Evolutionary conservation across 2,888 invertebrate genomes (phyloP).

Genomic region (Dyspetes luteomarginatus): DNA sequence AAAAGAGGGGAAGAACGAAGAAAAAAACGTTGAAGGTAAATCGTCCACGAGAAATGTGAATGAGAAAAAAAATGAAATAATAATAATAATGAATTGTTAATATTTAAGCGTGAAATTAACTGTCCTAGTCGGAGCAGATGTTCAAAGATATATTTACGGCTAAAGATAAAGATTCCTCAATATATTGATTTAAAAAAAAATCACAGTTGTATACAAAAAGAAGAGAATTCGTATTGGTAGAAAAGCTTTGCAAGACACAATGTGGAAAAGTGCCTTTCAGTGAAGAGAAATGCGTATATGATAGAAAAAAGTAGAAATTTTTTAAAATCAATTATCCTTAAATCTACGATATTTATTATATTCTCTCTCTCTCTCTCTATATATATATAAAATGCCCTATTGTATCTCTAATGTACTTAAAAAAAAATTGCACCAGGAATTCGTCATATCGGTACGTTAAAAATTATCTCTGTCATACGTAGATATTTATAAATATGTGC

Average conservation of each 20-base stretch:
- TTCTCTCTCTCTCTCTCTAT: slow-evolving; percentile 22
- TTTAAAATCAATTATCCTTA: slow-evolving; percentile 49
- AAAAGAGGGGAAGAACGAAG: slow-evolving; percentile 1
- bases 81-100: slow-evolving; percentile 49
- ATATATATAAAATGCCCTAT: slow-evolving; percentile 19
- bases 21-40: slow-evolving; percentile 19
- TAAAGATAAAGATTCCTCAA: slow-evolving; percentile 66
- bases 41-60: slow-evolving; percentile 26
- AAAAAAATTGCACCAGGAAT: slow-evolving; percentile 52
- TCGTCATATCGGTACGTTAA: slow-evolving; percentile 36
- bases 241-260: slow-evolving; percentile 35
- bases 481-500: not conserved
- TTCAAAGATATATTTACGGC: slow-evolving; percentile 71
- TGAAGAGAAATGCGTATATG: slow-evolving; percentile 30
- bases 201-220: slow-evolving; percentile 43
- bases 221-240: slow-evolving; percentile 43
- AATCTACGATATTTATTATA: slow-evolving; percentile 62
- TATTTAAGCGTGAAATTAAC: slow-evolving; percentile 69
- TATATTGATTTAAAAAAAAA: slow-evolving; percentile 57
- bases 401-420: slow-evolving; percentile 56
- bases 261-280: slow-evolving; percentile 54
- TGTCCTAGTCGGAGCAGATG: slow-evolving; percentile 71
- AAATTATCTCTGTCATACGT: not conserved
- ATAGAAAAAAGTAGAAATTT: slow-evolving; percentile 5
- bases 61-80: slow-evolving; percentile 20